Evolutionary conservation across 1,140 invertebrate genomes (phyloP), one percentile per base, ranked within the genome.

Genomic region (Tetramorium simillimum): DNA sequence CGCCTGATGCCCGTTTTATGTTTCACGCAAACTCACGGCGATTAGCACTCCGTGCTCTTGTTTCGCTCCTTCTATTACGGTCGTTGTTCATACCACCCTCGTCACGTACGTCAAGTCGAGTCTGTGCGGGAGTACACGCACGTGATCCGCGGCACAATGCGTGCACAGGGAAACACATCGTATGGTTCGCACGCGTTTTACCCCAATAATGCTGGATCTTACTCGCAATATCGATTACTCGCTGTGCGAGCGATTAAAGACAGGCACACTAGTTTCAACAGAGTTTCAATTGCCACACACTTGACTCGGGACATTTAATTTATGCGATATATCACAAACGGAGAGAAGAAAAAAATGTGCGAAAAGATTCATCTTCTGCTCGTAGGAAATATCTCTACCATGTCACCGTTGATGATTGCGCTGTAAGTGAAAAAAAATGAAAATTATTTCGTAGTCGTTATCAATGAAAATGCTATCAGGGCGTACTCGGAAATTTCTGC

Each of bases 31-130:
- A 63, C 84, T 28, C 87, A 10, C 56, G 72, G 21, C 85, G 56
- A 89, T 90, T 90, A 89, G 89, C 88, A 84, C 77, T 51, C 43
- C 43, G 56, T 37, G 53, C 63, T 60, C 51, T 33, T 62, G 76
- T 78, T 84, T 53, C 86, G 53, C 24, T 49, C 70, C 72, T 76
- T 56, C 73, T 73, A 77, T 87, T 86, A 84, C 70, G n/a, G 28
- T 16, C 67, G 16, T 7, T 24, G 40, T 72, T 58, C 60, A 82
- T 49, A 49, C 76, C 63, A 78, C 65, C n/a, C 51, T 14, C 46
- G 75, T 75, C 81, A 81, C 73, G 88, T 80, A 72, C 78, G 49
- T 81, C 46, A 40, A 24, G 37, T 49, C 67, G 82, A 9, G 53
- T 18, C 24, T 58, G 65, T 56, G 37, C 21, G 12, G 12, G 40